Evolutionary conservation across 2,113 vertebrate genomes (phyloP).

Genomic region (Entelurus aequoreus): DNA sequence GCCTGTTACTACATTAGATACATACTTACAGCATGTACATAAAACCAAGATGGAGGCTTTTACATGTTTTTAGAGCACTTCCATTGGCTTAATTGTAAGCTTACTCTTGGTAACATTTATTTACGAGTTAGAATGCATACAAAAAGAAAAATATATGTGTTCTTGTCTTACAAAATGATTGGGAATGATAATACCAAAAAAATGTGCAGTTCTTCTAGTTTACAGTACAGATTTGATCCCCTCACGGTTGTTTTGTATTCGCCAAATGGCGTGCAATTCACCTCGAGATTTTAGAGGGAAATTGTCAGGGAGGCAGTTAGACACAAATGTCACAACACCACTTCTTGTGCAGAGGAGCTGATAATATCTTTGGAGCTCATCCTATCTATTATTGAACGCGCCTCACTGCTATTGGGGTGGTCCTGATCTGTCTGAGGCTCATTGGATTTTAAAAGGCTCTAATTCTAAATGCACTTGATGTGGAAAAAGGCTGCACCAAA

Average conservation of each 20-base stretch:
- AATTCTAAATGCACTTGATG: conserved; percentile 5
- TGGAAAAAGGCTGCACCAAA: not conserved
- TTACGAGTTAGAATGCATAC: too few relatives aligned
- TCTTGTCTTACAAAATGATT: too few relatives aligned
- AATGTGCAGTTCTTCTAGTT: too few relatives aligned
- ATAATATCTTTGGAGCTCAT: conserved; percentile 6
- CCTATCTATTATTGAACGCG: conserved; percentile 44
- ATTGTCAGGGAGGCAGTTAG: not conserved
- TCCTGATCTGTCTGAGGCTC: conserved; percentile 15
- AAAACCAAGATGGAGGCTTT: too few relatives aligned
- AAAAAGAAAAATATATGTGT: too few relatives aligned
- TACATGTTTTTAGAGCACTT: too few relatives aligned
- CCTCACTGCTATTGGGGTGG: not conserved
- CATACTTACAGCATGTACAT: too few relatives aligned
- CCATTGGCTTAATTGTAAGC: too few relatives aligned
- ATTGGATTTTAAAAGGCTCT: conserved; percentile 11
- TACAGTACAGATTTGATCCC: too few relatives aligned
- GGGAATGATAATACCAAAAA: too few relatives aligned
- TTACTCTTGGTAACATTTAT: too few relatives aligned
- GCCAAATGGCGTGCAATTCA: conserved; percentile 27
- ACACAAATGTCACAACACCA: not conserved
- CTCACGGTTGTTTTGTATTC: conserved; percentile 31
- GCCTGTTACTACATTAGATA: too few relatives aligned
- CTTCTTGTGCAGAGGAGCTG: conserved; percentile 9
- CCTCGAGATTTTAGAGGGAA: conserved; percentile 19